A percentile compares a stretch with the other conserved stretches of the same genome.
These are phyloP conservation scores for Madoqua kirkii DNA, from an alignment of 2,113 vertebrate genomes.

Conservation along the genomic window DNA sequence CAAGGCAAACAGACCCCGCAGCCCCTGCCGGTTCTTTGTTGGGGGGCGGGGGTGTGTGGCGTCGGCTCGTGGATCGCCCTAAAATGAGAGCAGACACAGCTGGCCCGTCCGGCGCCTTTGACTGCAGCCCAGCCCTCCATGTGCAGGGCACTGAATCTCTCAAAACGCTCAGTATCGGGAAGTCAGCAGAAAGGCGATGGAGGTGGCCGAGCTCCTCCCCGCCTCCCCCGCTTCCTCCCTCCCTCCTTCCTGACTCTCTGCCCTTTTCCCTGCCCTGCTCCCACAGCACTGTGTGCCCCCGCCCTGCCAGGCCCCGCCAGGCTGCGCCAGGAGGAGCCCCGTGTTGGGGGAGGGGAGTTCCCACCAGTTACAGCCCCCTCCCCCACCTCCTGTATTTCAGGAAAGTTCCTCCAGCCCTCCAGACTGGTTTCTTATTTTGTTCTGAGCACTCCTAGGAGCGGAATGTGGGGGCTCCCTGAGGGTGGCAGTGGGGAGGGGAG, in stretches of 20 bases:
- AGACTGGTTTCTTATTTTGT: not conserved
- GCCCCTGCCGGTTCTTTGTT: not conserved
- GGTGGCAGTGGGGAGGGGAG: not conserved
- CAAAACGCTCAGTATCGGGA: no score
- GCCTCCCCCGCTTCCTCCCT: not conserved
- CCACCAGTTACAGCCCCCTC: not conserved
- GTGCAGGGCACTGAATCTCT: rapidly evolving
- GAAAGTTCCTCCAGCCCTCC: not conserved
- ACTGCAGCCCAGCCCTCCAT: not conserved
- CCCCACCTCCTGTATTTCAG: not conserved
- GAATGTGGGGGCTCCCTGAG: not conserved
- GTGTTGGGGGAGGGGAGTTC: not conserved
- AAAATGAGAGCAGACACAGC: not conserved
- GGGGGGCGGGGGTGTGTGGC: not conserved
- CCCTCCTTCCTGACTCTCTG: not conserved
- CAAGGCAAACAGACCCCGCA: rapidly evolving
- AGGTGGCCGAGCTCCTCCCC: not conserved
- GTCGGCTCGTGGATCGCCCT: not conserved
- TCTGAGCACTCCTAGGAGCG: not conserved
- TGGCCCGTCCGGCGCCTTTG: no score
- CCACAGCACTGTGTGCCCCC: not conserved
- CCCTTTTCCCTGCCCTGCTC: not conserved
- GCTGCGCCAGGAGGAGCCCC: not conserved
- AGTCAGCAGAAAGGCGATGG: not conserved
- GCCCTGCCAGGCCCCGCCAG: not conserved